Base-by-base conservation (phyloP, 2,888 invertebrate species). In the Dendrolimus pini region DNA sequence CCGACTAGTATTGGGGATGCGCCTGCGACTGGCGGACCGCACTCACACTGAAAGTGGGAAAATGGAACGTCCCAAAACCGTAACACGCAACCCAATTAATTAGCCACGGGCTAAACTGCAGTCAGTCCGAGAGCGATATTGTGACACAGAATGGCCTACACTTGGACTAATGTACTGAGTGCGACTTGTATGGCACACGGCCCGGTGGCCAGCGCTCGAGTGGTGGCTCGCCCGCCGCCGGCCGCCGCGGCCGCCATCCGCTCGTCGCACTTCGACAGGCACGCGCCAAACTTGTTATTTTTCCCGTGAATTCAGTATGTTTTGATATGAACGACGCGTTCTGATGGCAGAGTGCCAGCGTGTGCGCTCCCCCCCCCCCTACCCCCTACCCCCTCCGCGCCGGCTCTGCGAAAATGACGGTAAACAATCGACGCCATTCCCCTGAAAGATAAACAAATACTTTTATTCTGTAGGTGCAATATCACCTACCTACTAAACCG, bases 221-320 rank as follows among this genome's bases (percentile, higher is more conserved):
- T 7, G 56, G 57, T 54, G 56, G 53, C 47, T 14, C 56, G 54
- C 42, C 14, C 59, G 54, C 59, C 14, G 52, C 13, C 54, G 13
- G 56, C 55, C 56, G 55, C 59, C 9, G 54, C 14, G 47, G 10
- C 9, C 9, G 41, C 54, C 88, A 60, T 87, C 74, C 60, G 90
- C 75, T 71, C 92, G 91, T 47, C 12, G 55, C 56, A 93, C 55
- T 92, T 91, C 77, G 93, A 93, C 7, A 93, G 93, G 78, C 41
- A 93, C 92, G 30, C 78, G 93, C 93, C 85, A 93, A 60, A 61
- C 55, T 72, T 71, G 70, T 70, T 73, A 74, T 77, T 79, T 81
- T 83, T 82, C 75, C 74, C 75, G 73, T 76, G 80, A 83, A 83
- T 77, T 77, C 72, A 65, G 76, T 75, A 77, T 82, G 85, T 83